Evolutionary conservation across 2,797 vertebrate genomes (phyloP), one percentile per base, ranked within the genome.

Genomic region (Neostethus bicornis): DNA sequence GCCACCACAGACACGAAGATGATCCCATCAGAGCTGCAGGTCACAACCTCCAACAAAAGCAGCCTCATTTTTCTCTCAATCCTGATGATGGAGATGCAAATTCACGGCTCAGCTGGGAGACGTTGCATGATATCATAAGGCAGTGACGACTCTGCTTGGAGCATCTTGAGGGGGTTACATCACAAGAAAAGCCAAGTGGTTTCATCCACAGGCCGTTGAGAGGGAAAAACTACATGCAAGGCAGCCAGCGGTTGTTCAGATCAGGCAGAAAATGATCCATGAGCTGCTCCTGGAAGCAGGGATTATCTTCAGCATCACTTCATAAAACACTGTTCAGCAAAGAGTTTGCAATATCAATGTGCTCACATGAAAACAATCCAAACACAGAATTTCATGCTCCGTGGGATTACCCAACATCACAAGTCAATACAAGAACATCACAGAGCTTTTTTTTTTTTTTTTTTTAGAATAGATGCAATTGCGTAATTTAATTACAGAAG

Each of bases 21-120:
- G 72, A 77, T 77, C 71, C 80, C 73, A 65, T 87, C 80, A 73
- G 60, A 75, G 61, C 54, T 48, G 39, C 67, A 70, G 74, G 71
- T 80, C 77, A 66, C 59, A 55, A 55, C 37, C 53, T 39, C 23
- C 35, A 28, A 47, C 39, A 48, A 61, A 29, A 34, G 45, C 19
- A 19, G 52, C 20, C 57, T 75, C 46, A 0, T 46, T 67, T 64
- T 58, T 54, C 16, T 42, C 32, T 20, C 56, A 41, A 38, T 24
- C 45, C 49, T 41, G 66, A 62, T 19, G 43, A 43, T 6, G 50
- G 49, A 65, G 72, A 62, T 35, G 17, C 55, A 52, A 52, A 44
- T 64, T 73, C 51, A 61, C 29, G 48, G 70, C 45, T 7, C 28
- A 26, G 45, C 51, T 41, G 31, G 10, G 56, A 34, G 43, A 72